These are phyloP conservation scores for Patagioenas fasciata DNA, from an alignment of 2,113 vertebrate genomes.

Conservation along the genomic window DNA sequence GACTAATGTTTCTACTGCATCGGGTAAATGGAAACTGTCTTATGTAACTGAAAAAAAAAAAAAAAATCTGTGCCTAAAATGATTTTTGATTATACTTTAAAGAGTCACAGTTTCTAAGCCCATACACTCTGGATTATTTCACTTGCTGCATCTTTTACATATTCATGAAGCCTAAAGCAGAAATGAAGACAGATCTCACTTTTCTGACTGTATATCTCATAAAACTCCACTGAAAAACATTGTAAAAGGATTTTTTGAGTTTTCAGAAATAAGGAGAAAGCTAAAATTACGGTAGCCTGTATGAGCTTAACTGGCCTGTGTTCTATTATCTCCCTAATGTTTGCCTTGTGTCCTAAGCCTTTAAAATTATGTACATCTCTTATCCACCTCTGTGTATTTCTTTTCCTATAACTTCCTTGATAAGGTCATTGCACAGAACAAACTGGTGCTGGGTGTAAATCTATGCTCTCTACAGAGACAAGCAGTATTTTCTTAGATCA, in stretches of 20 bases:
- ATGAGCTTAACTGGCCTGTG: background rate
- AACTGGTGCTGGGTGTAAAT: background rate
- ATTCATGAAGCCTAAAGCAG: slow-evolving; percentile 40
- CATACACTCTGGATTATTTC: slow-evolving; percentile 26
- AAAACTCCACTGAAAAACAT: background rate
- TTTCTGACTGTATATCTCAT: background rate
- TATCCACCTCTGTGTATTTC: accelerated
- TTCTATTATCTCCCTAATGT: background rate
- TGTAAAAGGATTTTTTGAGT: background rate
- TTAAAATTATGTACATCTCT: background rate
- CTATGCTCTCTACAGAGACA: background rate
- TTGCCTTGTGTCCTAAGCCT: background rate
- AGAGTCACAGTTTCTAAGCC: background rate
- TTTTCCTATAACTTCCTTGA: background rate
- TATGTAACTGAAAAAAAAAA: background rate
- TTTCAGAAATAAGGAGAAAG: background rate
- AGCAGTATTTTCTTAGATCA: background rate
- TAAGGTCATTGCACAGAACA: background rate
- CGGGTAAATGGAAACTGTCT: slow-evolving; percentile 4
- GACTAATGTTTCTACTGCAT: background rate
- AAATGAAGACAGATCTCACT: slow-evolving; percentile 22
- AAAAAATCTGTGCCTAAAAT: background rate
- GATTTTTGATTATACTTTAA: slow-evolving; percentile 29
- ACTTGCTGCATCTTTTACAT: slow-evolving; percentile 52
- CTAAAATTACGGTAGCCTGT: background rate